A percentile compares a stretch with the other conserved stretches of the same genome.
These are phyloP conservation scores for Betta splendens DNA, from an alignment of 2,797 vertebrate species.

Conservation along the genomic window DNA sequence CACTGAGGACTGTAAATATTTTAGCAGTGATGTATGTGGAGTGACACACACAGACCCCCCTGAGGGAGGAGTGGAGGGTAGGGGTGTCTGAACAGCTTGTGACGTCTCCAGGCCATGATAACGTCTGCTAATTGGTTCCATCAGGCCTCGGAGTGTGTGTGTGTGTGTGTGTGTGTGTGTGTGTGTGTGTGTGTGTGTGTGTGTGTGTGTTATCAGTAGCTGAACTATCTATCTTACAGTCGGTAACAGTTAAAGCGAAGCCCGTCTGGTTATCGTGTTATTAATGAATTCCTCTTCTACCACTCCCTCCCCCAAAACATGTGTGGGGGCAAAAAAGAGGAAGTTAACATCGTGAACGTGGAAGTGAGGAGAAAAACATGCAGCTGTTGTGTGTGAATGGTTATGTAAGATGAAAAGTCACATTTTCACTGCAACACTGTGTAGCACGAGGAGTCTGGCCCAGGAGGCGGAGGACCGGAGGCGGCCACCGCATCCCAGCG, in stretches of 20 bases:
- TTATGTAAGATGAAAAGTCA: no score
- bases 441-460: no score
- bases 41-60: slow-evolving; percentile 44
- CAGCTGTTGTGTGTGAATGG: no score
- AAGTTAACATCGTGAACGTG: not conserved
- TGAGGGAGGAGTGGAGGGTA: slow-evolving; percentile 5
- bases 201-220: slow-evolving; percentile 14
- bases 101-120: slow-evolving; percentile 76
- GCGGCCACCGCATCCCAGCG: no score
- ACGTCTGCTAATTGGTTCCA: slow-evolving; percentile 74
- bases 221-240: slow-evolving; percentile 7
- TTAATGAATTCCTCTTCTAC: no score
- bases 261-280: not conserved
- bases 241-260: slow-evolving; percentile 2
- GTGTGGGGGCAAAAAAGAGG: not conserved
- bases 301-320: not conserved
- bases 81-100: slow-evolving; percentile 71
- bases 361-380: not conserved
- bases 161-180: slow-evolving; percentile 35
- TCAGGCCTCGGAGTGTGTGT: slow-evolving; percentile 46
- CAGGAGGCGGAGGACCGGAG: no score
- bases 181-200: slow-evolving; percentile 31
- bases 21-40: slow-evolving; percentile 62
- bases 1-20: slow-evolving; percentile 69
- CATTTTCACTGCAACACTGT: no score